Percentiles rank a stretch among this genome's conserved stretches.
Evolutionary conservation across 2,888 invertebrate genomes (phyloP).

Genomic region (Bembecia ichneumoniformis): DNA sequence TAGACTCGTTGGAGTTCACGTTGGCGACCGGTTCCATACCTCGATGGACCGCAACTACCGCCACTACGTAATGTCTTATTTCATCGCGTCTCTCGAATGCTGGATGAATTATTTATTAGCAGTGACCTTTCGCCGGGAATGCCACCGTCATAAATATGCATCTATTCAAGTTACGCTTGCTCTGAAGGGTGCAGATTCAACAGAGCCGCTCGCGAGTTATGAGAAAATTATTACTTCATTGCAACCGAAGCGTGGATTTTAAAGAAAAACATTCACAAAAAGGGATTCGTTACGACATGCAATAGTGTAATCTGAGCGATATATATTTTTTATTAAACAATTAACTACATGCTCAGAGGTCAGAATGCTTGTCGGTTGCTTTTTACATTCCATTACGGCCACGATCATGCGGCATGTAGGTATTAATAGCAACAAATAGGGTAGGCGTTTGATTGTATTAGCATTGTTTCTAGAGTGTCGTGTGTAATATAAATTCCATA

Average conservation of each 20-base stretch:
- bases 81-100: conserved; percentile 5
- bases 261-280: background rate
- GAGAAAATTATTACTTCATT: background rate
- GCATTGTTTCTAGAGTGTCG: too few relatives aligned
- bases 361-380: too few relatives aligned
- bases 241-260: background rate
- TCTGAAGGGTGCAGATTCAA: conserved; percentile 5
- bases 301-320: too few relatives aligned
- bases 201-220: conserved; percentile 3
- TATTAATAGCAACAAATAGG: too few relatives aligned
- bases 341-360: too few relatives aligned
- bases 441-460: too few relatives aligned
- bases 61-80: conserved; percentile 22
- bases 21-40: conserved; percentile 17
- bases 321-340: too few relatives aligned
- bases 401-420: too few relatives aligned
- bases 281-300: too few relatives aligned
- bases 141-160: conserved; percentile 10
- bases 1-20: conserved; percentile 16
- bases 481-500: too few relatives aligned
- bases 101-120: conserved; percentile 9
- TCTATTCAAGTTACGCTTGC: conserved; percentile 7
- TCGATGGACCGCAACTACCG: conserved; percentile 7
- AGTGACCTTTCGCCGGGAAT: conserved; percentile 6
- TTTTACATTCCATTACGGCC: too few relatives aligned